Evolutionary conservation across 2,888 invertebrate species (phyloP), one percentile per base, ranked within the genome.

Genomic region (Stenotaenia linearis): DNA sequence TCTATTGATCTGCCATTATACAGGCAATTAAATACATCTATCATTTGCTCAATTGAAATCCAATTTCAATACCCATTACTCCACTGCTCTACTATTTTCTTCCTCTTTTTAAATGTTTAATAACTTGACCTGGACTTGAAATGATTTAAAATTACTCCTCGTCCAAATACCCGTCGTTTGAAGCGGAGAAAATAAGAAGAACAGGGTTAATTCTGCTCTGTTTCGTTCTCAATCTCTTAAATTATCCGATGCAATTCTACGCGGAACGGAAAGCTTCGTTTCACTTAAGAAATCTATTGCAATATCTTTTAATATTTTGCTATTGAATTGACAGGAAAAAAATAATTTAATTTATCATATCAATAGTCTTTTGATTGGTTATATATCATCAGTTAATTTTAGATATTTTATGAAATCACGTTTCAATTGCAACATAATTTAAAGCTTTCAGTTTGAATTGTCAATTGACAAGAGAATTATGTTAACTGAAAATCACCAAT

Each of bases 241-340:
- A 23, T 25, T 25, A 69, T 69, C 69, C 69, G 69, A 69, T 69
- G 69, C 69, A 69, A 69, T 69, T 69, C 69, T 69, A 69, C 69
- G 69, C 69, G 69, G 69, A 69, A 69, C 25, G 28, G 69, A 69
- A 69, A 50, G 69, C 69, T 69, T 69, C 69, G 69, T 69, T 69
- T 69, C 69, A 69, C 69, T 69, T 69, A 69, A 69, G 69, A 69
- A 69, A 69, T 69, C 69, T 69, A 69, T 69, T 69, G 69, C 69
- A 69, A 69, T 40, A 69, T 69, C 28, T 25, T 15, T 28, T n/a
- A 56, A 56, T n/a, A 6, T 4, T 18, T n/a, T 2, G 3, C 21
- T 56, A 7, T 15, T 15, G 23, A 0, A n/a, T 69, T 69, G 2
- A 1, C 3, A 25, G 18, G 18, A 69, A 69, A 28, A 25, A 25